phyloP scores from a whole-genome alignment of 1,140 invertebrate genomes.

The Lanistes nyassanus region DNA sequence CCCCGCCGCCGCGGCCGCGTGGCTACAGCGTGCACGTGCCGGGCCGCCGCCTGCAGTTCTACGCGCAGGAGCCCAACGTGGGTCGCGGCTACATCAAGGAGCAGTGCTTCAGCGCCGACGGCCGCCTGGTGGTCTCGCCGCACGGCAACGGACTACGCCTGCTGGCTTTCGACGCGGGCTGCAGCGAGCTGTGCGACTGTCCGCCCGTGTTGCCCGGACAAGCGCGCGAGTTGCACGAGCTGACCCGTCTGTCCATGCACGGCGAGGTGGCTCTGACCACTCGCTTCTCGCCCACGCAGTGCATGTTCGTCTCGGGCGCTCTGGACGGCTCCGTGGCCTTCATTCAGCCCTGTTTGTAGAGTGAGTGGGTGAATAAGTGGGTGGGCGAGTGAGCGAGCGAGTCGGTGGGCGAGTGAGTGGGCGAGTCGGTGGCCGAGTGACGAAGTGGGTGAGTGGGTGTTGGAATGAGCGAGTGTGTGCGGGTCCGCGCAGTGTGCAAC shows the following conservation, averaged over 20 bases:
- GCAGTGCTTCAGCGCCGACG: slow-evolving; percentile 88
- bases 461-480: slow-evolving; percentile 6
- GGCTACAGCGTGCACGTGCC: slow-evolving; percentile 71
- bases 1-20: not conserved
- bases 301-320: slow-evolving; percentile 88
- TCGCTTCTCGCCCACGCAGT: slow-evolving; percentile 88
- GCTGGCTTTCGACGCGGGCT: slow-evolving; percentile 81
- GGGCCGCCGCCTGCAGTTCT: slow-evolving; percentile 82
- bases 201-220: slow-evolving; percentile 68
- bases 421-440: no score
- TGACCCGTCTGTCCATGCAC: slow-evolving; percentile 80
- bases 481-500: no score
- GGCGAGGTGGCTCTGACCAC: slow-evolving; percentile 88
- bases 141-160: slow-evolving; percentile 86
- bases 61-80: slow-evolving; percentile 86
- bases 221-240: slow-evolving; percentile 68
- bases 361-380: no score
- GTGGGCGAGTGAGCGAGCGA: no score
- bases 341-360: slow-evolving; percentile 50
- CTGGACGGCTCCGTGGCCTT: slow-evolving; percentile 87
- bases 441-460: slow-evolving; percentile 17
- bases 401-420: no score
- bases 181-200: slow-evolving; percentile 81
- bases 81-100: slow-evolving; percentile 85
- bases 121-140: slow-evolving; percentile 88